Percentiles rank a stretch among this genome's conserved stretches.
Conservation (phyloP, 2,888 invertebrate species). For the Protodeltote pygarga region DNA sequence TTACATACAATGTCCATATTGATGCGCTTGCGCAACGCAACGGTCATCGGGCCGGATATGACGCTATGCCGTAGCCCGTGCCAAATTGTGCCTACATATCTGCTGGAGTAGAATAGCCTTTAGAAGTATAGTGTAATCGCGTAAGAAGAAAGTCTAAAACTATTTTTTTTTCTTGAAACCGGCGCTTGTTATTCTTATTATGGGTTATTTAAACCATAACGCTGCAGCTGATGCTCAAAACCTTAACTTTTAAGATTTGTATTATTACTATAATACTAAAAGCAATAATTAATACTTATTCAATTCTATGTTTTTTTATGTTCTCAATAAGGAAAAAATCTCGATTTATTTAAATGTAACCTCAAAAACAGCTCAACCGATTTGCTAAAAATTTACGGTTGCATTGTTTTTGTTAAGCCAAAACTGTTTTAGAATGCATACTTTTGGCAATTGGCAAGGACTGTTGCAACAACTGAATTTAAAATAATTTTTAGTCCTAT, state of each 20-base stretch:
- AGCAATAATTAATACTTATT: conserved; percentile 25
- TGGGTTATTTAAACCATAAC: too few relatives aligned
- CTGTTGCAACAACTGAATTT: conserved; percentile 1
- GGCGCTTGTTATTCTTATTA: too few relatives aligned
- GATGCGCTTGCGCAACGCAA: conserved; percentile 76
- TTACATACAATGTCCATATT: conserved; percentile 85
- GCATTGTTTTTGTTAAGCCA: conserved; percentile 14
- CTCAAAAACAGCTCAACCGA: conserved; percentile 34
- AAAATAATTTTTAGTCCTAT: background rate
- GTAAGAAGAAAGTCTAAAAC: background rate
- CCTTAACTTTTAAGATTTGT: background rate
- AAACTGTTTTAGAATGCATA: conserved; percentile 24
- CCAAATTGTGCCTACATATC: conserved; percentile 66
- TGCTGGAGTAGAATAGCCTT: conserved; percentile 62
- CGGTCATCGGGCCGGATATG: conserved; percentile 81
- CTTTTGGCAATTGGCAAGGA: conserved; percentile 7
- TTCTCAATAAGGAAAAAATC: conserved; percentile 8
- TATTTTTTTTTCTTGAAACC: too few relatives aligned
- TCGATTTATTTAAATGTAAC: conserved; percentile 25
- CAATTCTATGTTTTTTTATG: conserved; percentile 15
- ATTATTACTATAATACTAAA: background rate
- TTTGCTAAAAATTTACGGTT: conserved; percentile 35
- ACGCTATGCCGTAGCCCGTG: conserved; percentile 65
- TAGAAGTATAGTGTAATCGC: conserved; percentile 30
- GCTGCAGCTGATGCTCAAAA: background rate